Percentiles rank a stretch among this genome's conserved stretches.
phyloP scores from a whole-genome alignment of 2,113 vertebrate genomes.

The Melanocharis versteri region DNA sequence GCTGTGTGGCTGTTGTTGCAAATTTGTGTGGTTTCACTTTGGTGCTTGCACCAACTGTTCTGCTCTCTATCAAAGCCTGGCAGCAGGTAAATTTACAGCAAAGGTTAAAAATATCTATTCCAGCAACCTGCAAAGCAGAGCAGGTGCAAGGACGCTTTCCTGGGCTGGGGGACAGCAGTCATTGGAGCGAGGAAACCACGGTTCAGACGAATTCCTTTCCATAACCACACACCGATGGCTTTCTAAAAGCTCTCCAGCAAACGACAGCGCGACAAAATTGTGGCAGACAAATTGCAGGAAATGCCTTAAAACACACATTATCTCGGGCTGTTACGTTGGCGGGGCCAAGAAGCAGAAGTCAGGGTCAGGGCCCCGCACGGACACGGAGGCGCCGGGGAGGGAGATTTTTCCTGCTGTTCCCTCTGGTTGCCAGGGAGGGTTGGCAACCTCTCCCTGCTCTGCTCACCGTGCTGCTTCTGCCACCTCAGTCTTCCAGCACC shows the following conservation, averaged over 20 bases:
- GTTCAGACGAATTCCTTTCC: background rate
- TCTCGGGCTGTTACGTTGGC: background rate
- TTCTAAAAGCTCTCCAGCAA: background rate
- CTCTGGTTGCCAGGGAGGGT: background rate
- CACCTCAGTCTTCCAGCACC: background rate
- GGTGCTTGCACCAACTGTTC: background rate
- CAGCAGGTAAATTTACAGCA: background rate
- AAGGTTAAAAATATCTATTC: background rate
- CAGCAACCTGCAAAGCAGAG: background rate
- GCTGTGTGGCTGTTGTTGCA: background rate
- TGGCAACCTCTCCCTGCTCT: fast-evolving
- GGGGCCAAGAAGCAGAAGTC: background rate
- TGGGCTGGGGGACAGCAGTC: background rate
- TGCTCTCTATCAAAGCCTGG: background rate
- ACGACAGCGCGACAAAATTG: background rate
- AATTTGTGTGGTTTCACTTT: background rate
- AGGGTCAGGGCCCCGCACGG: fast-evolving
- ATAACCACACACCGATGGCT: background rate
- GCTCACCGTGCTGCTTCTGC: background rate
- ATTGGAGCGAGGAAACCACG: background rate
- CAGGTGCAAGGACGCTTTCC: background rate
- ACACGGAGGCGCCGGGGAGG: fast-evolving
- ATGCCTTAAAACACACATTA: background rate
- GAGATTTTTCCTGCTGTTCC: background rate
- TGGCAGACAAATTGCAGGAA: background rate